These are phyloP conservation scores for Spilosoma lubricipeda DNA, from an alignment of 2,888 invertebrate genomes.

Conservation along the genomic window DNA sequence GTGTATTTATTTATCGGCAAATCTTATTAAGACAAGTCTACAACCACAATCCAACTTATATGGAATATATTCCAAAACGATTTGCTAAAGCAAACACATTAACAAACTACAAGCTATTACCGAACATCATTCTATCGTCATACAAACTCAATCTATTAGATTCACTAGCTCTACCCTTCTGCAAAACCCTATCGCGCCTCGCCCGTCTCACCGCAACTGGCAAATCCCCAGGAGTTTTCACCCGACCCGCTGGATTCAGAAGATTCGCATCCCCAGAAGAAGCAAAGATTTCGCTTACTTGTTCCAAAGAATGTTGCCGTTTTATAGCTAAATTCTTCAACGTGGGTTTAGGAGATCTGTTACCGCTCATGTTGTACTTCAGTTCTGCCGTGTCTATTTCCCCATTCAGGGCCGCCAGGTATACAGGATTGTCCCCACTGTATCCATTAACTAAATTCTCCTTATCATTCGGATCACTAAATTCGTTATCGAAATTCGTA, in stretches of 20 bases:
- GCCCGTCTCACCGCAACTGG: constrained; percentile 92
- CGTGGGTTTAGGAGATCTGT: constrained; percentile 65
- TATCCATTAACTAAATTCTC: constrained; percentile 74
- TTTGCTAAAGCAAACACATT: constrained; percentile 6
- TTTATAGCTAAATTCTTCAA: constrained; percentile 73
- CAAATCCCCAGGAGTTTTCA: constrained; percentile 93
- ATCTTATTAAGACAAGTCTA: neutral
- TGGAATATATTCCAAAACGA: neutral
- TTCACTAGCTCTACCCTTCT: constrained; percentile 75
- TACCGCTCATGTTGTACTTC: constrained; percentile 65
- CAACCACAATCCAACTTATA: constrained; percentile 1
- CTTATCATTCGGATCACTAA: constrained; percentile 81
- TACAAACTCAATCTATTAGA: constrained; percentile 93
- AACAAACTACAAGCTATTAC: constrained; percentile 75
- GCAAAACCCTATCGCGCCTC: constrained; percentile 87
- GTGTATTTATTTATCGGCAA: neutral
- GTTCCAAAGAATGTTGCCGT: constrained; percentile 90
- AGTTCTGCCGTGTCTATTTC: constrained; percentile 69
- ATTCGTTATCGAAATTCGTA: constrained; percentile 80
- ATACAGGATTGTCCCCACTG: constrained; percentile 79
- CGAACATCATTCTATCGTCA: constrained; percentile 95
- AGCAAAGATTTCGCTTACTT: constrained; percentile 91
- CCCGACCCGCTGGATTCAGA: constrained; percentile 91
- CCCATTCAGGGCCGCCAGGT: constrained; percentile 77
- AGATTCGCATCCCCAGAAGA: constrained; percentile 88